Percentiles rank a stretch among this genome's conserved stretches.
phyloP scores from a whole-genome alignment of 2,888 invertebrate genomes.

The Sepioteuthis lessoniana region DNA sequence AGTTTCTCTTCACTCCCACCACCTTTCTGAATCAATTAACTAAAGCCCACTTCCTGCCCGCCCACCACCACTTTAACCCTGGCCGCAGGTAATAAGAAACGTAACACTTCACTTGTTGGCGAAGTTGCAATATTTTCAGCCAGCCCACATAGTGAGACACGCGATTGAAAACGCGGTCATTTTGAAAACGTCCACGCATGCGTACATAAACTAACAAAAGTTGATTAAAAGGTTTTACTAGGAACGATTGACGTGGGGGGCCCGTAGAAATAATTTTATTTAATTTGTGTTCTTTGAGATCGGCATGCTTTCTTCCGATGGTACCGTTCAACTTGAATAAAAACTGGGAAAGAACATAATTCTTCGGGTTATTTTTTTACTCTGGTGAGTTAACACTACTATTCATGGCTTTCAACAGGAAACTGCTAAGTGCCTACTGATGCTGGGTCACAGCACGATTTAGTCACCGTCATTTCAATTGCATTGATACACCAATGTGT shows the following conservation, averaged over 20 bases:
- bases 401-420: too few species aligned
- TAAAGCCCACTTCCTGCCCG: not conserved
- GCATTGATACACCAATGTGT: too few species aligned
- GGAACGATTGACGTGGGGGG: not conserved
- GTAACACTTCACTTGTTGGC: not conserved
- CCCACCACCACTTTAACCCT: not conserved
- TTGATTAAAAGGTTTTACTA: not conserved
- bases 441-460: too few species aligned
- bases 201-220: not conserved
- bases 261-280: not conserved
- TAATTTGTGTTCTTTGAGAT: not conserved
- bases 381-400: too few species aligned
- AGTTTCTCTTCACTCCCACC: not conserved
- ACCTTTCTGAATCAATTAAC: not conserved
- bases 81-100: not conserved
- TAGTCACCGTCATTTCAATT: too few species aligned
- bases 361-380: too few species aligned
- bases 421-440: too few species aligned
- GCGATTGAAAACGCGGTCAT: not conserved
- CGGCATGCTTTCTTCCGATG: not conserved
- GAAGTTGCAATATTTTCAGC: not conserved
- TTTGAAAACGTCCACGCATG: not conserved
- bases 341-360: too few species aligned
- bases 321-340: too few species aligned
- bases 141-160: not conserved